A percentile compares a stretch with the other conserved stretches of the same genome.
phyloP scores from a whole-genome alignment of 2,113 vertebrate species.

The Tragelaphus scriptus region DNA sequence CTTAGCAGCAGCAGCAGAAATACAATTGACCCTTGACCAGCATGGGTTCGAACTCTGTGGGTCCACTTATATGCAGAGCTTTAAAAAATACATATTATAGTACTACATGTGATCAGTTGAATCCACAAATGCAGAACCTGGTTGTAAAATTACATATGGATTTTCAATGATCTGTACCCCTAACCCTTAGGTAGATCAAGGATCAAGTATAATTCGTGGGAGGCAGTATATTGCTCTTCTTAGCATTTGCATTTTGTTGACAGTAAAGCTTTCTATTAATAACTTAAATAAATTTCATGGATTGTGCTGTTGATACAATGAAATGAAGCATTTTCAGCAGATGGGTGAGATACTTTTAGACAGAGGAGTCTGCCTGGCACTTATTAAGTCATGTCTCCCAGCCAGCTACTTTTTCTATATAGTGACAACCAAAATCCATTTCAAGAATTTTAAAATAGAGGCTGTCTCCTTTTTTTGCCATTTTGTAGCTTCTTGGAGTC shows the following conservation, averaged over 20 bases:
- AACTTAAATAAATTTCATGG: neutral
- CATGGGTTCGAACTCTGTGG: neutral
- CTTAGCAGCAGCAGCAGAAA: too few relatives aligned
- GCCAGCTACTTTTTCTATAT: neutral
- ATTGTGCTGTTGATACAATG: neutral
- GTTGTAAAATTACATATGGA: neutral
- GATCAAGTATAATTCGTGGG: neutral
- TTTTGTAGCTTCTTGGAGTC: neutral
- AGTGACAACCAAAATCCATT: neutral
- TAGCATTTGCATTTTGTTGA: constrained; percentile 19
- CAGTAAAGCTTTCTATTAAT: neutral
- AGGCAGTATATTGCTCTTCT: neutral
- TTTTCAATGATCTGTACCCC: neutral
- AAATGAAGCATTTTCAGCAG: constrained; percentile 3
- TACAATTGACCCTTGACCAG: neutral
- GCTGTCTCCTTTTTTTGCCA: neutral
- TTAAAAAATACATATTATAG: neutral
- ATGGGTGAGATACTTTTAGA: constrained; percentile 8
- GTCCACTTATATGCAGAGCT: neutral
- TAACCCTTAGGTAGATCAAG: neutral
- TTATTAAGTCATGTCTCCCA: neutral
- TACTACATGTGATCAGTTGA: neutral
- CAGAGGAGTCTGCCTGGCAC: neutral
- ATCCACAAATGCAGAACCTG: neutral
- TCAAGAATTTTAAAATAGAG: neutral